Evolutionary conservation across 2,888 invertebrate species (phyloP), one percentile per base, ranked within the genome.

Genomic region (Romanomermis culicivorax): DNA sequence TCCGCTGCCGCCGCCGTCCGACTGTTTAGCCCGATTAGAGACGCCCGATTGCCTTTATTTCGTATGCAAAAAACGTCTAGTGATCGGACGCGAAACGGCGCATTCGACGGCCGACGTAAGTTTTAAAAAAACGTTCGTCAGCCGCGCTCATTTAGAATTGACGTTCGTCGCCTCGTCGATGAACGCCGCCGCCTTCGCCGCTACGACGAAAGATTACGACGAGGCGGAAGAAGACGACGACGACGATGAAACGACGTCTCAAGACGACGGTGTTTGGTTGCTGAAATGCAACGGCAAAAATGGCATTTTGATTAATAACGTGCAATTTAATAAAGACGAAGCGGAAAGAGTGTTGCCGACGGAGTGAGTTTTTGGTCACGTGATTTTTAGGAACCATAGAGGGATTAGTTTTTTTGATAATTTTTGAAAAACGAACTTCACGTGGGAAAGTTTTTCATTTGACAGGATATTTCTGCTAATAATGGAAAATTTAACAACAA

Each of bases 271-370:
- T 4, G 4, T 4, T 24, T 57, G 57, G 57, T 2, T 2, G 17
- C 3, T 57, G 24, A 3, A 23, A 14, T 57, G 57, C 50, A 49
- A 52, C 45, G 57, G 57, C 51, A 57, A 57, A 42, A 54, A 57
- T 29, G 57, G 57, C 29, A 29, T 57, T 17, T 48, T 55, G 29
- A 45, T 57, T 42, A 29, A 51, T 52, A 25, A 17, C 14, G 20
- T 26, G 24, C 29, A 49, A 11, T 30, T 11, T 29, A 29, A 36
- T 4, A 29, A 23, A 51, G 36, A 23, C 24, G n/a, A 20, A 3
- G 23, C 36, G 2, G 7, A n/a, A 29, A 20, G 17, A 4, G 23
- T 23, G n/a, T 4, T 51, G 29, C 51, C 51, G 3, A 11, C 2
- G 20, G 30, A n/a, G 51, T 51, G 24, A 51, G 51, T 51, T 23